Evolutionary conservation across 2,888 invertebrate genomes (phyloP).

Genomic region (Tuberolachnus salignus): DNA sequence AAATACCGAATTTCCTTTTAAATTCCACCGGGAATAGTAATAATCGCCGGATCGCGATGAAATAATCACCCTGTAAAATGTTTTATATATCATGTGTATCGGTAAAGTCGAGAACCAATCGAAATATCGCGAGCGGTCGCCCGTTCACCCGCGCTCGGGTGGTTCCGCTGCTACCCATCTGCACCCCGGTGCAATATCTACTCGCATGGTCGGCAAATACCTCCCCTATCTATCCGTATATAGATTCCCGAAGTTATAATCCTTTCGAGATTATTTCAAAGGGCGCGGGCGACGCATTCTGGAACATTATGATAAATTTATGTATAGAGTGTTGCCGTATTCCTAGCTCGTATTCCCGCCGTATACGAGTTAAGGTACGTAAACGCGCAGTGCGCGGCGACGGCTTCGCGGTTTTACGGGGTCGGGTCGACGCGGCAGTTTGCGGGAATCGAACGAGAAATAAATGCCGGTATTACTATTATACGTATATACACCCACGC

Average conservation of each 20-base stretch:
- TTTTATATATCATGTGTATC: neutral
- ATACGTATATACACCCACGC: neutral
- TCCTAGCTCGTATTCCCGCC: too few species aligned
- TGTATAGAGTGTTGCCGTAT: neutral
- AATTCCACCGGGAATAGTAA: too few species aligned
- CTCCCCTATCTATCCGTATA: neutral
- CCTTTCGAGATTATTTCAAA: constrained; percentile 52
- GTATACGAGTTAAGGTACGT: too few species aligned
- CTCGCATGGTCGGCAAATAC: too few species aligned
- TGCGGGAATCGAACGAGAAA: neutral
- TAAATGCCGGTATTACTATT: constrained; percentile 12
- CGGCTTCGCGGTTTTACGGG: too few species aligned
- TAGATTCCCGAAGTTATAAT: constrained; percentile 47
- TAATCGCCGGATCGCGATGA: too few species aligned
- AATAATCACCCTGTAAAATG: too few species aligned
- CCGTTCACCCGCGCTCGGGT: neutral
- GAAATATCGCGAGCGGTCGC: neutral
- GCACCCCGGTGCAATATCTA: too few species aligned
- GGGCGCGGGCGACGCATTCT: neutral
- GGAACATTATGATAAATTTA: constrained; percentile 54
- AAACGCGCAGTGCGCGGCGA: too few species aligned
- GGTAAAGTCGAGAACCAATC: constrained; percentile 35
- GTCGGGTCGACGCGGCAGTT: too few species aligned
- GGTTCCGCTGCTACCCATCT: too few species aligned
- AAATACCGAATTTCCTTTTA: too few species aligned